These are phyloP conservation scores for Dolichomitus sp. DNA, from an alignment of 2,888 invertebrate genomes.

Conservation along the genomic window DNA sequence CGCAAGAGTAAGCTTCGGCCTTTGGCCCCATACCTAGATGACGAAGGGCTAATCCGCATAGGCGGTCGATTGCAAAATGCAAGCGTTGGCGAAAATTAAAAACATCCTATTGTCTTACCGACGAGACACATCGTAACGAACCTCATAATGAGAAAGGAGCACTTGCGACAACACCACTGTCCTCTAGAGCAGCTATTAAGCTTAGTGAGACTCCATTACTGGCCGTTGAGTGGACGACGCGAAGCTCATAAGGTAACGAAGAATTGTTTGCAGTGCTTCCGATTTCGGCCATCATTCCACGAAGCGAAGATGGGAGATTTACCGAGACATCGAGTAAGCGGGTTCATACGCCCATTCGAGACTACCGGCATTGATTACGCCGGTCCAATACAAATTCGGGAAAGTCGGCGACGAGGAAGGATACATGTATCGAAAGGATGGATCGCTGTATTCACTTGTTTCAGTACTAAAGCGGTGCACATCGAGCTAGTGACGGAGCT, in stretches of 20 bases:
- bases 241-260: neutral
- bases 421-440: neutral
- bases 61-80: constrained; percentile 38
- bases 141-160: neutral
- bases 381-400: neutral
- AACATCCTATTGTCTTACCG: constrained; percentile 38
- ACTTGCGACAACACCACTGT: neutral
- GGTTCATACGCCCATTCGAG: neutral
- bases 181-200: neutral
- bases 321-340: neutral
- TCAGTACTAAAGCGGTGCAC: neutral
- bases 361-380: constrained; percentile 4
- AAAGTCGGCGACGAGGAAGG: neutral
- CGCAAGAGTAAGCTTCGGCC: neutral
- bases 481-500: neutral
- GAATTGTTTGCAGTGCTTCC: neutral
- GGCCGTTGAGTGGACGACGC: neutral
- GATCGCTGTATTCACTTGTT: neutral
- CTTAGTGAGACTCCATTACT: neutral
- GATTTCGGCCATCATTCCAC: neutral
- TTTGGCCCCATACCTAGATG: constrained; percentile 35
- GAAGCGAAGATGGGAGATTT: constrained; percentile 2
- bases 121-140: neutral
- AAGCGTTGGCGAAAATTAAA: neutral
- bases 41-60: constrained; percentile 49